Percentiles rank a stretch among this genome's conserved stretches.
These are phyloP conservation scores for Spodoptera frugiperda DNA, from an alignment of 1,140 invertebrate species.

Conservation along the genomic window DNA sequence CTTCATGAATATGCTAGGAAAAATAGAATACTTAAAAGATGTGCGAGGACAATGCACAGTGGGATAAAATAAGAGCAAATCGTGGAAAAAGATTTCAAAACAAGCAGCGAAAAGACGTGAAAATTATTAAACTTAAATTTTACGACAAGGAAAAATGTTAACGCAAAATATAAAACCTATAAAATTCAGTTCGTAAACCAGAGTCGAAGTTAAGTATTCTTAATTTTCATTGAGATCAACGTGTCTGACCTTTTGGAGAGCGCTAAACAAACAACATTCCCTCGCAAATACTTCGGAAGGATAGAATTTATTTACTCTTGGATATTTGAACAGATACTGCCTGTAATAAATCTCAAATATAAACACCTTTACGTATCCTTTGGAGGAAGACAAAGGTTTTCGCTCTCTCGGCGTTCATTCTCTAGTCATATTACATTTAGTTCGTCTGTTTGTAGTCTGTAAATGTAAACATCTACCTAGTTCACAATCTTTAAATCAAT, in stretches of 20 bases:
- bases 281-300: constrained; percentile 35
- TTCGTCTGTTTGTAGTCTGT: constrained; percentile 10
- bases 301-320: constrained; percentile 31
- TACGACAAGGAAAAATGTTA: not conserved
- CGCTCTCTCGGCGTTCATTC: not conserved
- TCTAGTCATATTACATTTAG: constrained; percentile 20
- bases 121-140: not conserved
- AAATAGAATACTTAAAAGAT: constrained; percentile 9
- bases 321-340: constrained; percentile 28
- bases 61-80: not conserved
- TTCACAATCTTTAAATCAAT: constrained; percentile 37
- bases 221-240: constrained; percentile 42
- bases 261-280: constrained; percentile 32
- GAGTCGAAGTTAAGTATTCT: constrained; percentile 16
- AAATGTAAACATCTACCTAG: constrained; percentile 6
- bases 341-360: constrained; percentile 31
- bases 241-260: constrained; percentile 37
- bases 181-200: constrained; percentile 7
- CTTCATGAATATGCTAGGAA: constrained; percentile 2
- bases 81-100: not conserved
- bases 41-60: not conserved
- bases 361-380: constrained; percentile 33
- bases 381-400: constrained; percentile 30
- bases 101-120: no score
- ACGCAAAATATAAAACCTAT: constrained; percentile 1